Evolutionary conservation across 92 coral and sea anemone genomes (phyloP), one percentile per base, ranked within the genome.

Genomic region (Porites evermanni): DNA sequence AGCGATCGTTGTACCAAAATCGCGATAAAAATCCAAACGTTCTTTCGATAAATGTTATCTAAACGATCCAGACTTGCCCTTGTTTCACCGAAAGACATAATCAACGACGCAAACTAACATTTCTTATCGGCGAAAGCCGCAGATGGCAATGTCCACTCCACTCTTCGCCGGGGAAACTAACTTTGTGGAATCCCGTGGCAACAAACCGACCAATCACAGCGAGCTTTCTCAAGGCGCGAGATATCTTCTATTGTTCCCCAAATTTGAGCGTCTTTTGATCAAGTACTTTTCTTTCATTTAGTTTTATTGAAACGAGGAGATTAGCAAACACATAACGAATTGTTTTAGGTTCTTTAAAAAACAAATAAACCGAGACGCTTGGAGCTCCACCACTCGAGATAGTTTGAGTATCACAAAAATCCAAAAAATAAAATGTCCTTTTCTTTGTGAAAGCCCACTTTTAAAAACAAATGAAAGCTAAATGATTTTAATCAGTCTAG

Each of bases 101-200:
- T 74, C 20, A 58, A 58, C 2, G 59, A n/a, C 17, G 26, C 53
- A 53, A 54, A 54, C 3, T 29, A 21, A 24, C 60, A 54, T 58
- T 13, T 47, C 50, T 78, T 7, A 29, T 12, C 75, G 60, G 64
- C 12, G 13, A n/a, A n/a, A 65, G 21, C 56, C 32, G 54, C n/a
- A 44, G 53, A 53, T 6, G 58, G 29, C 50, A 0, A 47, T 18
- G 13, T 70, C 47, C 52, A 19, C 79, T 65, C 1, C 52, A 60
- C 59, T 60, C 79, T 63, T 24, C 20, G 80, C 87, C 87, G 87
- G 87, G 26, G 52, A 63, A 82, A 82, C 67, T 82, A 73, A 83
- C 87, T 83, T 16, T 29, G 82, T 19, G 59, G 53, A 83, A 19
- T 51, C 26, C 80, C 87, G 52, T 83, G 80, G 87, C 87, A 83